Base-by-base conservation (phyloP, 2,888 invertebrate species). In the Acleris emargana region DNA sequence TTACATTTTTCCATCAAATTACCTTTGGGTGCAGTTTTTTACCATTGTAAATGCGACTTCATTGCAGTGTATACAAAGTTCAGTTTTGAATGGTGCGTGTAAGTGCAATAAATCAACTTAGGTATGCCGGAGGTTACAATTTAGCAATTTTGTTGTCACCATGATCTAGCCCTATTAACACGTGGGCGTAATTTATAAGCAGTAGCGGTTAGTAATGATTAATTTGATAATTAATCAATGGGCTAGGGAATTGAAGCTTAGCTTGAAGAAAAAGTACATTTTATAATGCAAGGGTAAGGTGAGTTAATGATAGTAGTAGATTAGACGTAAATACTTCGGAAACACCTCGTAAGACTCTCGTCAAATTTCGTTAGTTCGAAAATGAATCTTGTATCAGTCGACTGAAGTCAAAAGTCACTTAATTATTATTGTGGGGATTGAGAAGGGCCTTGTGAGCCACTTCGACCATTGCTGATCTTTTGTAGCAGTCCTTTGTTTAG, bases 131-230 rank as follows among this genome's bases (percentile, higher is more conserved):
- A 82, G 81, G 79, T 82, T 80, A 86, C 85, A 83, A 85, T 86
- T 87, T 87, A 82, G 84, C 81, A 86, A 87, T 87, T 87, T 87
- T 81, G 81, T 83, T 86, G 86, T 87, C 87, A 81, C 83, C 83
- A 81, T 84, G 66, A 66, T 66, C 66, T 66, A 66, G 66, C 22
- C 66, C 66, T 51, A 66, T 66, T 66, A 66, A 47, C 45, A 51
- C 43, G 61, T 61, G 42, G 61, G 66, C n/a, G n/a, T 61, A 66
- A 66, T 66, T 64, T 60, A 64, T 32, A 64, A 55, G 60, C 54
- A 45, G 54, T 32, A 60, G 64, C 64, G 64, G 20, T 60, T 51
- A 53, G 20, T 49, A 5, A 50, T 60, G 55, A 64, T 60, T 55
- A 55, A 60, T 60, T 45, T 20, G 28, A 58, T 51, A 13, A 51